Evolutionary conservation across 2,888 invertebrate genomes (phyloP).

Genomic region (Glyphotaelius pellucidus): DNA sequence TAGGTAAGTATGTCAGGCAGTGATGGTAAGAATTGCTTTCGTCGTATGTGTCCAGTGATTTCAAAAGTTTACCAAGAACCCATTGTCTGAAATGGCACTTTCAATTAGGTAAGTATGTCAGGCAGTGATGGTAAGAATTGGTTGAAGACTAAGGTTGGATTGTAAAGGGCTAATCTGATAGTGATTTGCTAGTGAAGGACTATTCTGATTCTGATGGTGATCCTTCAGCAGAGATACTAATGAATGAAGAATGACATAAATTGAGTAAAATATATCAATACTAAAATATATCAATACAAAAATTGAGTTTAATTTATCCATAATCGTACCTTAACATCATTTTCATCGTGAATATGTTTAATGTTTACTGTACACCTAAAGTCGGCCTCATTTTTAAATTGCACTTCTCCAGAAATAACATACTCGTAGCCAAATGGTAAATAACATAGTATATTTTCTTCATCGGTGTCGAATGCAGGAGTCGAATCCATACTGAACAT

Average conservation of each 20-base stretch:
- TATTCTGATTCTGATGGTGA: not conserved
- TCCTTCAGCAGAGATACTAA: not conserved
- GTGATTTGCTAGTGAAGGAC: too few species aligned
- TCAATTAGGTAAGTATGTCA: not conserved
- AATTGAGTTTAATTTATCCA: too few species aligned
- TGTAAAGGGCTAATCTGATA: not conserved
- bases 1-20: not conserved
- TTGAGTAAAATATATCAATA: not conserved
- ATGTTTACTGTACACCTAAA: conserved; percentile 60
- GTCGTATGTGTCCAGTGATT: too few species aligned
- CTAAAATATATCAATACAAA: too few species aligned
- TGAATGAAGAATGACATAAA: not conserved
- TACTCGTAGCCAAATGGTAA: conserved; percentile 61
- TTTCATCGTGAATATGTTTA: conserved; percentile 58
- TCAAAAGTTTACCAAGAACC: too few species aligned
- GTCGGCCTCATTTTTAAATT: conserved; percentile 59
- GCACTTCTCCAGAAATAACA: conserved; percentile 49
- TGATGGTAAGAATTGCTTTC: not conserved
- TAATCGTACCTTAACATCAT: conserved; percentile 62
- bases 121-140: not conserved
- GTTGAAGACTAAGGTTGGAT: not conserved
- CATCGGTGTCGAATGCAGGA: conserved; percentile 27
- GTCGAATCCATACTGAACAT: not conserved
- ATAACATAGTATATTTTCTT: conserved; percentile 56
- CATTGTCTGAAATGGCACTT: too few species aligned